Conservation (phyloP, 2,888 invertebrate genomes). For the Drosophila nigricruria region DNA sequence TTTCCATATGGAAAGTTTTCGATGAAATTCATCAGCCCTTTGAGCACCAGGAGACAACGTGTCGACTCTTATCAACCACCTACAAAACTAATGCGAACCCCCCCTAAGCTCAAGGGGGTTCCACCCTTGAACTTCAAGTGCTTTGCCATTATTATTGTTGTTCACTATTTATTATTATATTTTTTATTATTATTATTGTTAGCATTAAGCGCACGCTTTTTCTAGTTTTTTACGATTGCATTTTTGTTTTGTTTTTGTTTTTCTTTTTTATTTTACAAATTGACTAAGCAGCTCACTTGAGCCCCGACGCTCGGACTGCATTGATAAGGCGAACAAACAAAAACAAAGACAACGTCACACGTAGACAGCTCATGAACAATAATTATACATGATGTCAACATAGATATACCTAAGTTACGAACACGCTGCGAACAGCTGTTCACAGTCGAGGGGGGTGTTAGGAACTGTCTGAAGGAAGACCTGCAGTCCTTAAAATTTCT, state of each 20-base stretch:
- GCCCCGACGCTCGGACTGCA: constrained; percentile 1
- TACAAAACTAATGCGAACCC: neutral
- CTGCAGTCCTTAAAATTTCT: neutral
- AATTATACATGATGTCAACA: constrained; percentile 8
- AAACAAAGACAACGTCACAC: constrained; percentile 57
- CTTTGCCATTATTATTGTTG: constrained; percentile 11
- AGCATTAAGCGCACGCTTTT: constrained; percentile 47
- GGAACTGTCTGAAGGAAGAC: too few species aligned
- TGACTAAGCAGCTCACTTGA: constrained; percentile 28
- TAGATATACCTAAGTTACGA: constrained; percentile 24
- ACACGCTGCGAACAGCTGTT: constrained; percentile 39
- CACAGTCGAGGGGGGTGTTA: too few species aligned
- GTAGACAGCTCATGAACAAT: constrained; percentile 61
- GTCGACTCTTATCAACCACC: constrained; percentile 34
- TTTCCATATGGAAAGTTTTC: constrained; percentile 59
- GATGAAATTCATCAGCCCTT: constrained; percentile 1
- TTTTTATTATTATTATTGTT: constrained; percentile 51
- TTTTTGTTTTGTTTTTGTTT: constrained; percentile 30
- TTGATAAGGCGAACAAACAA: constrained; percentile 49
- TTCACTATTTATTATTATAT: constrained; percentile 4
- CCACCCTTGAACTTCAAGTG: constrained; percentile 63
- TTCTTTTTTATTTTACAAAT: constrained; percentile 55
- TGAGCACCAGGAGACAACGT: constrained; percentile 56
- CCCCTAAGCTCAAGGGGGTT: neutral
- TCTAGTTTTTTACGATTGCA: constrained; percentile 53